Percentiles rank a stretch among this genome's conserved stretches.
Evolutionary conservation across 2,797 vertebrate genomes (phyloP).

Genomic region (Bryconaethiops microstoma): DNA sequence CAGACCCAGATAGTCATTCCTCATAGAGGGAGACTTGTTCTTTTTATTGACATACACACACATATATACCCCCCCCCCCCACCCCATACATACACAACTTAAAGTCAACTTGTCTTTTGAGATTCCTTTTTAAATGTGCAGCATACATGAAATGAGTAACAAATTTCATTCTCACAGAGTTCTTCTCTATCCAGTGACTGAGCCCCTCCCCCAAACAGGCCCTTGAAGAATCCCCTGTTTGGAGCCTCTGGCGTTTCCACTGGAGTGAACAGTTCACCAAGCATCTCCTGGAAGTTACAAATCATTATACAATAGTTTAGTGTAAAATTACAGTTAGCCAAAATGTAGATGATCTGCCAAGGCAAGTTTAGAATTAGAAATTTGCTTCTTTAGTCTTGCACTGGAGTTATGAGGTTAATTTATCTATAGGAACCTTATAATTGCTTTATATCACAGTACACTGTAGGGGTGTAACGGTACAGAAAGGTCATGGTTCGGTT

Average conservation of each 20-base stretch:
- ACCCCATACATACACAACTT: neutral
- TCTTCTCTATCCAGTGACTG: slow-evolving; percentile 97
- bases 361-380: too few relatives aligned
- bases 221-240: slow-evolving; percentile 98
- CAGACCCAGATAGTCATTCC: neutral
- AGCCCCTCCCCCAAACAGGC: slow-evolving; percentile 95
- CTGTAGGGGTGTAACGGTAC: too few relatives aligned
- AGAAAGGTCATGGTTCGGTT: too few relatives aligned
- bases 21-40: neutral
- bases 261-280: slow-evolving; percentile 96
- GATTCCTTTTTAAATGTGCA: neutral
- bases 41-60: neutral
- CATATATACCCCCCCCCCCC: neutral
- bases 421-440: too few relatives aligned
- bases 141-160: neutral
- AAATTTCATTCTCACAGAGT: slow-evolving; percentile 82
- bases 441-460: too few relatives aligned
- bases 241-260: slow-evolving; percentile 98
- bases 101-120: neutral
- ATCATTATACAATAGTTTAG: neutral
- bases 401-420: too few relatives aligned
- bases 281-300: slow-evolving; percentile 86
- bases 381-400: too few relatives aligned
- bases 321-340: neutral
- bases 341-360: too few relatives aligned